These are phyloP conservation scores for Pitangus sulphuratus DNA, from an alignment of 2,797 vertebrate species.

Conservation along the genomic window DNA sequence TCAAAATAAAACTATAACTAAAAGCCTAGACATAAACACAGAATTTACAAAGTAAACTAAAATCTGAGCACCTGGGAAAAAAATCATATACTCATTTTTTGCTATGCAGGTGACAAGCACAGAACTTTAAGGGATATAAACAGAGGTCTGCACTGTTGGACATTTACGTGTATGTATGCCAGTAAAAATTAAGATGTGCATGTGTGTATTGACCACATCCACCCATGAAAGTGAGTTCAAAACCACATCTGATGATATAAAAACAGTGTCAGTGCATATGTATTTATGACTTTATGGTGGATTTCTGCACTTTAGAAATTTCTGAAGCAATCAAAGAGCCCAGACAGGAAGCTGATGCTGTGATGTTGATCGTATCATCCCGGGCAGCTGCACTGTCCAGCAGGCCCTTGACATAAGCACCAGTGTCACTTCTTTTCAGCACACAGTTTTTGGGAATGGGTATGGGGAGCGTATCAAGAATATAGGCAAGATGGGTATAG, in stretches of 20 bases:
- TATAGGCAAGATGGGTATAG: background rate
- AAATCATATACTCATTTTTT: background rate
- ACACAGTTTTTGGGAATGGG: background rate
- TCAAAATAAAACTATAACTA: background rate
- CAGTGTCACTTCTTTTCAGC: background rate
- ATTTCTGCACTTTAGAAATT: background rate
- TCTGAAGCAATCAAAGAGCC: background rate
- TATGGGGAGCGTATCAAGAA: accelerated
- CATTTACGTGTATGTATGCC: accelerated
- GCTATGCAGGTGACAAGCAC: background rate
- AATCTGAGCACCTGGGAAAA: background rate
- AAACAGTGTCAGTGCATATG: background rate
- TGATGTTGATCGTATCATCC: background rate
- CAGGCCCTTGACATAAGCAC: background rate
- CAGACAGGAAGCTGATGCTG: background rate
- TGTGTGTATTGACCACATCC: background rate
- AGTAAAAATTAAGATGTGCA: background rate
- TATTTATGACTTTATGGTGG: background rate
- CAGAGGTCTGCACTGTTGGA: background rate
- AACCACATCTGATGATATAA: background rate
- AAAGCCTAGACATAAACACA: background rate
- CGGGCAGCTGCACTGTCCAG: accelerated
- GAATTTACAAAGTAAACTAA: background rate
- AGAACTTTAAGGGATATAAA: background rate
- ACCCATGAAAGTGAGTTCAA: background rate